Evolutionary conservation across 2,888 invertebrate genomes (phyloP).

Genomic region (Himalopsyche anomala): DNA sequence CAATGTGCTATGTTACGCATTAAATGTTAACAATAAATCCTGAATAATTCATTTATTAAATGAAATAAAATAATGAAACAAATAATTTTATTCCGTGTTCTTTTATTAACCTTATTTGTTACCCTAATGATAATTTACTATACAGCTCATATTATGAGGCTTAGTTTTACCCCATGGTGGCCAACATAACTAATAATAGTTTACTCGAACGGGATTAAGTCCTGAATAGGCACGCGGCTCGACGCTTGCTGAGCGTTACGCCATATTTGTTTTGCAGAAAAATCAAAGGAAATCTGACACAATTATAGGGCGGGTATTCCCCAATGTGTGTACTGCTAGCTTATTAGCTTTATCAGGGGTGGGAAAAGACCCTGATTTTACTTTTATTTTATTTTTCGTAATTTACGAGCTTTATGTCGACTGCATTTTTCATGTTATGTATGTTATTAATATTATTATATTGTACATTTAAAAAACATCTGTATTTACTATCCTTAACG

Average conservation of each 20-base stretch:
- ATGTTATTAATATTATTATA: no score
- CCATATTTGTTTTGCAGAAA: conserved; percentile 51
- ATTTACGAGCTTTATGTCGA: no score
- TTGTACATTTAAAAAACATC: no score
- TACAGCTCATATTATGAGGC: neutral
- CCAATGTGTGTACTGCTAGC: neutral
- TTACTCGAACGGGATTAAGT: conserved; percentile 55
- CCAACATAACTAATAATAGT: conserved; percentile 52
- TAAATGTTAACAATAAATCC: no score
- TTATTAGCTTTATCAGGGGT: conserved; percentile 10
- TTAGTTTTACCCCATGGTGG: conserved; percentile 39
- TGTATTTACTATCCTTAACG: no score
- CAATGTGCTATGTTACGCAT: no score
- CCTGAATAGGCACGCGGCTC: conserved; percentile 49
- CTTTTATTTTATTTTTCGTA: no score
- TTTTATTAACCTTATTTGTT: neutral
- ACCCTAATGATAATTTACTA: conserved; percentile 1
- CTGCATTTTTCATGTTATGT: no score
- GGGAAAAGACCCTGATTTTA: no score
- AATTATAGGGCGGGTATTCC: conserved; percentile 38
- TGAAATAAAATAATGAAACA: no score
- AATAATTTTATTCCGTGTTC: neutral
- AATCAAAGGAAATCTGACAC: conserved; percentile 50
- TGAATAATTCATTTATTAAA: no score
- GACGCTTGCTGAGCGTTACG: conserved; percentile 49